A percentile compares a stretch with the other conserved stretches of the same genome.
phyloP scores from a whole-genome alignment of 2,888 invertebrate species.

The Zygaena filipendulae region DNA sequence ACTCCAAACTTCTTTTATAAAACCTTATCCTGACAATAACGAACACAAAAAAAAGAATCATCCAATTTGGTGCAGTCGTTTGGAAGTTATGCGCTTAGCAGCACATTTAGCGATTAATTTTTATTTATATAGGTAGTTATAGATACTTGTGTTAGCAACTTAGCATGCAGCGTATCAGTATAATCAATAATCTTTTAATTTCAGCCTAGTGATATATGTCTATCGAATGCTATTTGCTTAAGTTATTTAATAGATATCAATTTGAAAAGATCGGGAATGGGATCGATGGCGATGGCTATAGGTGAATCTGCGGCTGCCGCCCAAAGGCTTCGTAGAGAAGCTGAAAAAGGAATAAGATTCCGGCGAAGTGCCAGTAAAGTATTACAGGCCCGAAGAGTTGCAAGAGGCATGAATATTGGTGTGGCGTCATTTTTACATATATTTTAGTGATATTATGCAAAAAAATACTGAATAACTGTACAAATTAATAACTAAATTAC shows the following conservation, averaged over 20 bases:
- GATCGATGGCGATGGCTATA: constrained; percentile 44
- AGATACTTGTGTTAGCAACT: too few species aligned
- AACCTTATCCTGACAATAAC: too few species aligned
- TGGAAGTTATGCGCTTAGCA: too few species aligned
- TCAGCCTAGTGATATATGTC: constrained; percentile 43
- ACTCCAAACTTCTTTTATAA: too few species aligned
- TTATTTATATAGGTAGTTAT: too few species aligned
- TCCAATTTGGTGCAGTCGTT: too few species aligned
- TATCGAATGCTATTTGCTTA: constrained; percentile 56
- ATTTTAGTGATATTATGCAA: not conserved
- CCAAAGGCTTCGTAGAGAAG: constrained; percentile 51
- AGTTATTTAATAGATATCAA: constrained; percentile 55
- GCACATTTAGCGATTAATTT: too few species aligned
- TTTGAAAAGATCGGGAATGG: constrained; percentile 58
- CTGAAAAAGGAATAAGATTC: constrained; percentile 54
- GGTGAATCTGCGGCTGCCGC: constrained; percentile 57
- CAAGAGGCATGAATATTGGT: constrained; percentile 60
- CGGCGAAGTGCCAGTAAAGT: constrained; percentile 54
- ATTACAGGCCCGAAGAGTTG: constrained; percentile 52
- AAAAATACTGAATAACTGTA: not conserved
- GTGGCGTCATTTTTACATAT: constrained; percentile 12
- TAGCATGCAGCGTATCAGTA: too few species aligned
- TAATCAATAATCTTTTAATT: too few species aligned
- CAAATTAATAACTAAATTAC: too few species aligned
- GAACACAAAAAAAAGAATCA: too few species aligned